These are phyloP conservation scores for Phthorimaea operculella DNA, from an alignment of 1,140 invertebrate genomes.

Conservation along the genomic window DNA sequence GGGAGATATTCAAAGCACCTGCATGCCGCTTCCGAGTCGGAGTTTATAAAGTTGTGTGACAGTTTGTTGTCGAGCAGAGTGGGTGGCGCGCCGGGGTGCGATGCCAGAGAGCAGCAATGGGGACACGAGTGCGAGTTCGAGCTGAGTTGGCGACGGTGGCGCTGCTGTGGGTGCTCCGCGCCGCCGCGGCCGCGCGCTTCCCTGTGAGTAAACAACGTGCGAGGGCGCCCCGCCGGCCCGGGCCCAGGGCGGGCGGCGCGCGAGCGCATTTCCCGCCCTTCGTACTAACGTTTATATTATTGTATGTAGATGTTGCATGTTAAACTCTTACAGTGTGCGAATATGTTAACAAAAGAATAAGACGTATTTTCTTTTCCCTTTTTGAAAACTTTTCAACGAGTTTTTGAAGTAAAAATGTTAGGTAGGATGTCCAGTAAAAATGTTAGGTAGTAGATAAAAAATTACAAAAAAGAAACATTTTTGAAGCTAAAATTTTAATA, in stretches of 20 bases:
- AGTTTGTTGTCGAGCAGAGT: conserved; percentile 14
- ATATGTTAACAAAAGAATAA: too few species aligned
- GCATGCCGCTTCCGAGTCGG: conserved; percentile 41
- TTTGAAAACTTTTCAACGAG: too few species aligned
- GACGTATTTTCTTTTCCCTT: too few species aligned
- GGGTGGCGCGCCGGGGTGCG: conserved; percentile 28
- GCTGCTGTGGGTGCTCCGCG: conserved; percentile 46
- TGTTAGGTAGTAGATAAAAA: too few species aligned
- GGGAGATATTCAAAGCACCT: conserved; percentile 61
- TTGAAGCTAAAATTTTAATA: too few species aligned
- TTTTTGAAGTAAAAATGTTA: too few species aligned
- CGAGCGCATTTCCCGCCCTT: background rate
- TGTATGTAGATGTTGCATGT: too few species aligned
- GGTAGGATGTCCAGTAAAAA: too few species aligned
- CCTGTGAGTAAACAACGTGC: conserved; percentile 44
- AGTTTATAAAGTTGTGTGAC: conserved; percentile 41
- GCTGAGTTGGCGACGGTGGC: conserved; percentile 38
- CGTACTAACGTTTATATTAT: too few species aligned
- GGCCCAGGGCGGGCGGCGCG: conserved; percentile 45
- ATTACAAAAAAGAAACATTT: too few species aligned
- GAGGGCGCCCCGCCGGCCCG: too few species aligned
- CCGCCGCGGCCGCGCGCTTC: conserved; percentile 50
- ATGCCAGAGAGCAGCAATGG: conserved; percentile 40
- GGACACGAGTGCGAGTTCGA: conserved; percentile 31
- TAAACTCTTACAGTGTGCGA: too few species aligned